Evolutionary conservation across 2,113 vertebrate genomes (phyloP), one percentile per base, ranked within the genome.

Genomic region (Rattus rattus): DNA sequence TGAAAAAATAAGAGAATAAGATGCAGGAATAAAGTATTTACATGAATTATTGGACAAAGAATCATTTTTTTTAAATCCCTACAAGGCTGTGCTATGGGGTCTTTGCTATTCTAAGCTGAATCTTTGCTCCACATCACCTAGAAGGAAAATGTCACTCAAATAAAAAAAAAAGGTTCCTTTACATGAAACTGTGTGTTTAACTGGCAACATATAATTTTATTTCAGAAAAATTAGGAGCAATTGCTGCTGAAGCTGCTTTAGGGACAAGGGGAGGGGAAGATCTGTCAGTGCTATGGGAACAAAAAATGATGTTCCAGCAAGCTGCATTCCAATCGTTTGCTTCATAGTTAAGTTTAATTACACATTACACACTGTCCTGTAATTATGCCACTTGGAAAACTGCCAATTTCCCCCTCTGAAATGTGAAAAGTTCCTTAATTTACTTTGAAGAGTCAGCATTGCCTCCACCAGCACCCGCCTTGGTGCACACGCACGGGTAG

Each of bases 291-390:
- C 61, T 36, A 59, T 83, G 97, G 92, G 98, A 98, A 98, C 89
- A 98, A 97, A 85, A 96, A 91, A 72, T 92, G 96, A 98, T 95
- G 97, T 97, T 96, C 97, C 97, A 98, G 95, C 93, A 97, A 97
- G 97, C 96, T 98, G 97, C 97, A 96, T 98, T 97, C 98, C 94
- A 97, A 96, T 98, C 94, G 93, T 97, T 97, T 97, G 97, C 98
- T 98, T 98, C 92, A 95, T 97, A 95, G 95, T 98, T 98, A 97
- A 97, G 97, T 98, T 98, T 98, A 98, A 98, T 98, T 99, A 98
- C 96, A 98, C 89, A 96, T 95, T 96, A 97, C 97, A 96, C 56
- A 92, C 93, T 97, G 97, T 98, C 98, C 98, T 98, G 84, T 97
- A 98, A 98, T 98, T 98, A 98, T 83, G 93, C 94, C 80, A 36